These are phyloP conservation scores for Oedothorax gibbosus DNA, from an alignment of 1,140 invertebrate species.

Conservation along the genomic window DNA sequence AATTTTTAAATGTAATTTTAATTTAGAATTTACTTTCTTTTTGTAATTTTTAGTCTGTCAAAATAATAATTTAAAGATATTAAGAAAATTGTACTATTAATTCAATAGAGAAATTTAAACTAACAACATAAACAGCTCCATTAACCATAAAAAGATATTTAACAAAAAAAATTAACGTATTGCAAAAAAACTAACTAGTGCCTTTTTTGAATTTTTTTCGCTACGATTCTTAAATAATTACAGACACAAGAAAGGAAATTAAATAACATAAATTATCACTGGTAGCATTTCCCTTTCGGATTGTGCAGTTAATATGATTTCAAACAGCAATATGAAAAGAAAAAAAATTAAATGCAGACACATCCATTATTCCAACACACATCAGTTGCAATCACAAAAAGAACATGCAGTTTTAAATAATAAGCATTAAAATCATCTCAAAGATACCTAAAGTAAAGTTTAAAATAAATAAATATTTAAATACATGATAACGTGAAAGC, in stretches of 20 bases:
- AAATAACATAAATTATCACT: slow-evolving; percentile 61
- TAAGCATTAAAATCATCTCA: slow-evolving; percentile 58
- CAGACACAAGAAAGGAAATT: slow-evolving; percentile 56
- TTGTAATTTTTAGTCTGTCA: too few relatives aligned
- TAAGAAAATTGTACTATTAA: too few relatives aligned
- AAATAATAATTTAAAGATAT: too few relatives aligned
- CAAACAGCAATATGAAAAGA: slow-evolving; percentile 27
- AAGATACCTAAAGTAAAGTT: slow-evolving; percentile 57
- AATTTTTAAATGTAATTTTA: too few relatives aligned
- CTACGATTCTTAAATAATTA: slow-evolving; percentile 38
- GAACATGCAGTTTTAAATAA: slow-evolving; percentile 38
- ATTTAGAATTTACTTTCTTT: too few relatives aligned
- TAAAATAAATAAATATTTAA: slow-evolving; percentile 62
- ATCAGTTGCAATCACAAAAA: slow-evolving; percentile 51
- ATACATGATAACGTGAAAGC: slow-evolving; percentile 59
- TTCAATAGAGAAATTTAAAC: too few relatives aligned
- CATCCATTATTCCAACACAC: slow-evolving; percentile 44
- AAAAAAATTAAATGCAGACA: slow-evolving; percentile 57
- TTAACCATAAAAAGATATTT: slow-evolving; percentile 22
- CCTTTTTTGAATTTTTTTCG: slow-evolving; percentile 33
- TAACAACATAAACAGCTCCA: neutral
- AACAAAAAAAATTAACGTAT: slow-evolving; percentile 45
- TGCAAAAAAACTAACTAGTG: slow-evolving; percentile 57
- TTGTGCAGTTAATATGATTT: slow-evolving; percentile 55
- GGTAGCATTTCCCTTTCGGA: slow-evolving; percentile 49